Evolutionary conservation across 1,140 invertebrate genomes (phyloP), one percentile per base, ranked within the genome.

Genomic region (Zaprionus lachaisei): DNA sequence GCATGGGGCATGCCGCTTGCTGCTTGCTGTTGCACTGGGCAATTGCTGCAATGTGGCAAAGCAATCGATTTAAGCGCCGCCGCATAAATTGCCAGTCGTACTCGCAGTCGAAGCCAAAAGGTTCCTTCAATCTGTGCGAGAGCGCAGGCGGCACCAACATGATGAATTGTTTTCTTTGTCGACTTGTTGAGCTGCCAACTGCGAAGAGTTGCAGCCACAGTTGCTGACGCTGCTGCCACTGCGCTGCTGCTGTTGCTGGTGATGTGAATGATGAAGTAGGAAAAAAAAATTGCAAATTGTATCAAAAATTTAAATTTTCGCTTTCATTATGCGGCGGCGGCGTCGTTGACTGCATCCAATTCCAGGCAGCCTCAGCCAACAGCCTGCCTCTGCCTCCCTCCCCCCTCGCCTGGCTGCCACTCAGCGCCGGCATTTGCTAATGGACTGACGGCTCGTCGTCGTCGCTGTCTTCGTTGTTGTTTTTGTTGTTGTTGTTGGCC

Each of bases 301-400:
- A 87, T 84, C 84, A 87, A 83, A 83, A 87, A 87, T 87, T 87
- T 89, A 87, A 87, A 87, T 87, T 89, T 87, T 84, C 81, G 84
- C 84, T 87, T 87, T 87, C 84, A 87, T 87, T 87, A 87, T 84
- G 85, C 81, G 80, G 82, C 71, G 62, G 67, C 61, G 66, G 49
- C 71, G 62, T 51, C 26, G 76, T 54, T 38, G 47, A 20, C 44
- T 54, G 38, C 66, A 63, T 58, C 26, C 72, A 75, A 47, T 47
- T 47, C n/a, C 41, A 47, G 41, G 47, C 47, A 12, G 68, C 26
- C 26, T 67, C 24, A 75, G 58, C 47, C 54, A 7, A 28, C 26
- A 28, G 28, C 55, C 55, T 14, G 34, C 56, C 44, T 28, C 11
- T 24, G 7, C 55, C 47, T 17, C 14, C 55, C 47, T 4, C 41